These are phyloP conservation scores for Gymnocheta viridis DNA, from an alignment of 2,888 invertebrate species.

Conservation along the genomic window DNA sequence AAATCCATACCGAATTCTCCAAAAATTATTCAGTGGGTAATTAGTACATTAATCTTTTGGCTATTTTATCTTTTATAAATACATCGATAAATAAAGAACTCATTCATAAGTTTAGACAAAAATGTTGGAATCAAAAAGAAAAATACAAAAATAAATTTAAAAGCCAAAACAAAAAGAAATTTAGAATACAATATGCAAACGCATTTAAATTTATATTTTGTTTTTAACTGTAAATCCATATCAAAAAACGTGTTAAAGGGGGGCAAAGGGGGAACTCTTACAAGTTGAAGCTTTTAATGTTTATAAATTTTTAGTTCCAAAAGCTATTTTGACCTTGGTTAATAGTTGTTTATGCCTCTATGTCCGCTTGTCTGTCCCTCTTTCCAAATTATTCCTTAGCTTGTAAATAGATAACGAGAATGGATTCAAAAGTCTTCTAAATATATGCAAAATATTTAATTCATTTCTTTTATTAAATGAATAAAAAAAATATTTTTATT, in stretches of 20 bases:
- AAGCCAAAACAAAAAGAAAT: not conserved
- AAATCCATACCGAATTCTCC: too few species aligned
- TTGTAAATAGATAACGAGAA: not conserved
- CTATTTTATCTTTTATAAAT: not conserved
- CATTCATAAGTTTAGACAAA: conserved; percentile 19
- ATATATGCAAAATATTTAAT: not conserved
- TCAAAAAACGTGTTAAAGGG: not conserved
- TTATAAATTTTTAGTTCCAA: too few species aligned
- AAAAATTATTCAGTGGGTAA: too few species aligned
- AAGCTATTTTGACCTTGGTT: conserved; percentile 60
- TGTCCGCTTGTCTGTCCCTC: not conserved
- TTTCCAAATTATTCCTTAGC: not conserved
- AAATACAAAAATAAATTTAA: not conserved
- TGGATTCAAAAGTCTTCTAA: not conserved
- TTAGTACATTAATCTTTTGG: conserved; percentile 13
- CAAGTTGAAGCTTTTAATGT: not conserved
- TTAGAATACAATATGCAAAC: not conserved
- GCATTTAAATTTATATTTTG: not conserved
- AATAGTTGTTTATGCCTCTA: conserved; percentile 35
- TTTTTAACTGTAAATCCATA: not conserved
- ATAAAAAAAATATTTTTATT: too few species aligned
- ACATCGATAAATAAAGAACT: not conserved
- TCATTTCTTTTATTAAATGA: too few species aligned
- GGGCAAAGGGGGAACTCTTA: not conserved
- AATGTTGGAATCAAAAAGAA: not conserved